These are phyloP conservation scores for Lanius ludovicianus DNA, from an alignment of 2,113 vertebrate species.

Conservation along the genomic window DNA sequence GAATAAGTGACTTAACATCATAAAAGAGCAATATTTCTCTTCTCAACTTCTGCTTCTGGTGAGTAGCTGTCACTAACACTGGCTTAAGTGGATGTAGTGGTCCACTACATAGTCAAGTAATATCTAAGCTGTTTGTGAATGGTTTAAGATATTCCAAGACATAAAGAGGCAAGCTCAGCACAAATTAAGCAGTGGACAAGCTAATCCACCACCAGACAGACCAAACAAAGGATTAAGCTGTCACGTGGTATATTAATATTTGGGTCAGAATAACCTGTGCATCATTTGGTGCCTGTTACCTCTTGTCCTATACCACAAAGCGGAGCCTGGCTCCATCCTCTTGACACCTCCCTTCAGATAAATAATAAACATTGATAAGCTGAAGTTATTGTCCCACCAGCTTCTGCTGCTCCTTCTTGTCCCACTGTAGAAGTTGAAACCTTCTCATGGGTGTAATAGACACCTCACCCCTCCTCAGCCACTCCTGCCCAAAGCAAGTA, in stretches of 20 bases:
- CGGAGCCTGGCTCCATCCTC: not conserved
- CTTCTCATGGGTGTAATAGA: not conserved
- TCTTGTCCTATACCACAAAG: not conserved
- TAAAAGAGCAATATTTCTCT: too few relatives aligned
- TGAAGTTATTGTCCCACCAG: not conserved
- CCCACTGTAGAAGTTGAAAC: rapidly evolving
- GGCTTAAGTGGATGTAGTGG: too few relatives aligned
- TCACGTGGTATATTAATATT: not conserved
- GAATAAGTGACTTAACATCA: too few relatives aligned
- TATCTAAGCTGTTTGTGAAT: too few relatives aligned
- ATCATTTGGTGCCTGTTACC: not conserved
- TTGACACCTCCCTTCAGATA: not conserved
- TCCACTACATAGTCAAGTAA: too few relatives aligned
- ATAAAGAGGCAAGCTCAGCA: too few relatives aligned
- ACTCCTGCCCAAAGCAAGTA: not conserved
- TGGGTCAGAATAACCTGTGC: not conserved
- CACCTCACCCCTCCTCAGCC: not conserved
- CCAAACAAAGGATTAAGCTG: not conserved
- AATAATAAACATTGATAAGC: not conserved
- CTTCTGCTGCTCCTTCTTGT: not conserved
- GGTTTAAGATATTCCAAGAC: too few relatives aligned
- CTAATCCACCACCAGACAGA: too few relatives aligned
- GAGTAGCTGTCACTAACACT: too few relatives aligned
- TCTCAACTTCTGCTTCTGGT: too few relatives aligned
- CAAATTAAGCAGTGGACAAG: too few relatives aligned